Percentiles rank a stretch among this genome's conserved stretches.
phyloP scores from a whole-genome alignment of 1,140 invertebrate species.

The Leptinotarsa defecta region DNA sequence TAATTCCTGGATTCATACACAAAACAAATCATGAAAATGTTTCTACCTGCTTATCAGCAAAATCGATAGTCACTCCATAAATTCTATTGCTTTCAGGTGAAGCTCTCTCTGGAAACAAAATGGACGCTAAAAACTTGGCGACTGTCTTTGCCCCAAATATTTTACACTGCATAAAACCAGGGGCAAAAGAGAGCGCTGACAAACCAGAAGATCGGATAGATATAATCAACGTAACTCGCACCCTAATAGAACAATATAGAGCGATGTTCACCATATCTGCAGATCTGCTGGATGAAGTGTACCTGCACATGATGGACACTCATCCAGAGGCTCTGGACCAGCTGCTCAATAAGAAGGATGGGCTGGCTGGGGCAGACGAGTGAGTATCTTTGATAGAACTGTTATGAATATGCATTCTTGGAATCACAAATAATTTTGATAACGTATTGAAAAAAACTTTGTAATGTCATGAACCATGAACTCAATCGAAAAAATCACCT shows the following conservation, averaged over 20 bases:
- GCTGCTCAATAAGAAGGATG: slow-evolving; percentile 61
- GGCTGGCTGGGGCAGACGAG: slow-evolving; percentile 60
- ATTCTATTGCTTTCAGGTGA: slow-evolving; percentile 57
- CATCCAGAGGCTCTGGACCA: slow-evolving; percentile 78
- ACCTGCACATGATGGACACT: slow-evolving; percentile 81
- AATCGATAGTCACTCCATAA: no score
- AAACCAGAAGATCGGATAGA: slow-evolving; percentile 81
- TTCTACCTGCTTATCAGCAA: no score
- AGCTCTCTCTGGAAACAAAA: slow-evolving; percentile 83
- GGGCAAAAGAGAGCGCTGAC: slow-evolving; percentile 64
- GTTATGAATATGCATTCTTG: no score
- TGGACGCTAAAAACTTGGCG: slow-evolving; percentile 89
- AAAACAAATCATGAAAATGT: no score
- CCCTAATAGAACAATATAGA: slow-evolving; percentile 78
- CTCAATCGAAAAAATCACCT: no score
- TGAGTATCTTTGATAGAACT: slow-evolving; percentile 49
- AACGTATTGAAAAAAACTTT: no score
- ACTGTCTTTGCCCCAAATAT: slow-evolving; percentile 94
- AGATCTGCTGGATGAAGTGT: slow-evolving; percentile 82
- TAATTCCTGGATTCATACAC: no score
- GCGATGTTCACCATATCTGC: slow-evolving; percentile 78
- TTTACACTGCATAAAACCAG: slow-evolving; percentile 75
- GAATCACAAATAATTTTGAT: no score
- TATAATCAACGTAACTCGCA: slow-evolving; percentile 85
- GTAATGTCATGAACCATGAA: no score